phyloP scores from a whole-genome alignment of 92 coral and sea anemone genomes.

The Metridium senile region DNA sequence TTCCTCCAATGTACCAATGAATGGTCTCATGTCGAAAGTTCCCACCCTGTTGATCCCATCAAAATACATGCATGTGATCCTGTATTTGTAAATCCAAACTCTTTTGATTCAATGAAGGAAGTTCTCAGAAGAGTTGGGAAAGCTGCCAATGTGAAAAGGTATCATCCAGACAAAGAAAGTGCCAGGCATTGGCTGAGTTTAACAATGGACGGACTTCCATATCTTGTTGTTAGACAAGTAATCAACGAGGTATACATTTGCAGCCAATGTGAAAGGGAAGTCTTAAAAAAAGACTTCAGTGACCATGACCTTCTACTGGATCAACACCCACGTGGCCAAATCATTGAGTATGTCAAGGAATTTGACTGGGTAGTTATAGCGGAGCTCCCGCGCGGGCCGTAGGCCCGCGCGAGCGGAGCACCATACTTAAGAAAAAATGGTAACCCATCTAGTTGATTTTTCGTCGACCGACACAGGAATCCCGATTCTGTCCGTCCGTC shows the following conservation, averaged over 20 bases:
- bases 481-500: no score
- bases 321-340: constrained; percentile 10
- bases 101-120: constrained; percentile 30
- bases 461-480: no score
- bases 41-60: no score
- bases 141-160: constrained; percentile 35
- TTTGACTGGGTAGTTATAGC: constrained; percentile 36
- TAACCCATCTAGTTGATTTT: no score
- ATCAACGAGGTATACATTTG: constrained; percentile 24
- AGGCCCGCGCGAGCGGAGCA: no score
- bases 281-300: neutral
- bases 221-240: constrained; percentile 20
- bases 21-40: no score
- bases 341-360: constrained; percentile 7
- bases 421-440: no score
- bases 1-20: no score
- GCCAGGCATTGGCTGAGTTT: constrained; percentile 42
- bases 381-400: no score
- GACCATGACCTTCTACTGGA: neutral
- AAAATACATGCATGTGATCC: constrained; percentile 48
- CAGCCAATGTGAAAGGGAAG: constrained; percentile 33
- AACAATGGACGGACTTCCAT: constrained; percentile 52
- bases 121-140: constrained; percentile 32
- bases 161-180: constrained; percentile 26
- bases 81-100: constrained; percentile 44